Evolutionary conservation across 2,888 invertebrate genomes (phyloP).

Genomic region (Creontiades dilutus): DNA sequence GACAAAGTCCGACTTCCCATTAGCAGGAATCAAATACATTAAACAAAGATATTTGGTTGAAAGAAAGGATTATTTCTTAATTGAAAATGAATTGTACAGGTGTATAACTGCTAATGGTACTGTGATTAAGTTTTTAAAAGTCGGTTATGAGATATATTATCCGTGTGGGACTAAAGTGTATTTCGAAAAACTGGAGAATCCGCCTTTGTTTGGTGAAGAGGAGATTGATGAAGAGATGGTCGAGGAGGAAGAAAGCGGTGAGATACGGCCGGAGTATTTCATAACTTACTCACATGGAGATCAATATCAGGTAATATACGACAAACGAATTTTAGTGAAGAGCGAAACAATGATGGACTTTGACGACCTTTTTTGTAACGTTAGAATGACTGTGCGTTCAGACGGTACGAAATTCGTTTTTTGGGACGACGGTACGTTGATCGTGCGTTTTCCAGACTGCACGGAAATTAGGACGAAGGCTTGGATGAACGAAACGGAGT

Average conservation of each 20-base stretch:
- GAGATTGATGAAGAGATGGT: conserved; percentile 27
- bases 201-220: background rate
- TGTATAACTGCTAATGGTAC: conserved; percentile 49
- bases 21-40: conserved; percentile 45
- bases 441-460: conserved; percentile 64
- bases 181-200: conserved; percentile 42
- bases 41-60: conserved; percentile 63
- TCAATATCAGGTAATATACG: background rate
- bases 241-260: conserved; percentile 43
- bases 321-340: background rate
- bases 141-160: conserved; percentile 50
- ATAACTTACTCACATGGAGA: conserved; percentile 49
- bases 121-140: conserved; percentile 61
- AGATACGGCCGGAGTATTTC: conserved; percentile 5
- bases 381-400: conserved; percentile 29
- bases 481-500: conserved; percentile 53
- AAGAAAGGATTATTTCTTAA: conserved; percentile 55
- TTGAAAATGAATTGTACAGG: conserved; percentile 55
- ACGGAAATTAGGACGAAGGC: conserved; percentile 66
- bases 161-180: conserved; percentile 57
- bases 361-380: conserved; percentile 65
- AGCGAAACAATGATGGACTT: conserved; percentile 57
- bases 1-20: background rate
- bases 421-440: conserved; percentile 47
- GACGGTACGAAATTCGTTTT: conserved; percentile 68